Percentiles rank a stretch among this genome's conserved stretches.
Evolutionary conservation across 2,888 invertebrate genomes (phyloP).

Genomic region (Drosophila trichaetosa): DNA sequence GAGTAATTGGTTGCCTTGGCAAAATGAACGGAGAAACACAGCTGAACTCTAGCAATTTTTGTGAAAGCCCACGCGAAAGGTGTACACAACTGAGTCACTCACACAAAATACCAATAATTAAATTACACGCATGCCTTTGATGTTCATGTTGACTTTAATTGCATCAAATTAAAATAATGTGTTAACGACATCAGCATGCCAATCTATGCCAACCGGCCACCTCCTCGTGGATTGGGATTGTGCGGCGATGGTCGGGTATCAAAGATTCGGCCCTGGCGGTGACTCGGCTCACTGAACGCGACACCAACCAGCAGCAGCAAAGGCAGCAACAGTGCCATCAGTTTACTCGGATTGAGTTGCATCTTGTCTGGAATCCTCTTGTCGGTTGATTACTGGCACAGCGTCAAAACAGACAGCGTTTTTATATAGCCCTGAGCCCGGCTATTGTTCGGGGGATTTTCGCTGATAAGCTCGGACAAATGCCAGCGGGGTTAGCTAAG

Average conservation of each 20-base stretch:
- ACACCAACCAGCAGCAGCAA: slow-evolving; percentile 39
- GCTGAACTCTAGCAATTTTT: neutral
- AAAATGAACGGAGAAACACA: neutral
- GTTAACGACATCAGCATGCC: slow-evolving; percentile 53
- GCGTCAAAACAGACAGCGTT: slow-evolving; percentile 21
- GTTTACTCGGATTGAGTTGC: slow-evolving; percentile 59
- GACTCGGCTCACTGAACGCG: slow-evolving; percentile 29
- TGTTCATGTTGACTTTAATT: slow-evolving; percentile 62
- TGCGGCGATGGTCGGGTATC: slow-evolving; percentile 58
- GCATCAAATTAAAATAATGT: slow-evolving; percentile 63
- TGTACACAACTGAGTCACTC: neutral
- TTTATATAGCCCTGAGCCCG: slow-evolving; percentile 52
- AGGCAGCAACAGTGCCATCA: slow-evolving; percentile 54
- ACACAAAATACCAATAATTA: slow-evolving; percentile 39
- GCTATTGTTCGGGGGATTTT: slow-evolving; percentile 36
- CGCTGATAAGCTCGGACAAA: slow-evolving; percentile 54
- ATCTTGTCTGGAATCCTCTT: slow-evolving; percentile 43
- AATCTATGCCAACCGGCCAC: neutral
- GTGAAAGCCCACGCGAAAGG: neutral
- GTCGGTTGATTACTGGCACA: slow-evolving; percentile 58
- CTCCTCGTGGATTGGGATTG: slow-evolving; percentile 56
- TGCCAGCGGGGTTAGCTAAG: slow-evolving; percentile 36
- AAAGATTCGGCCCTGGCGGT: slow-evolving; percentile 30
- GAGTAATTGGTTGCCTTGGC: slow-evolving; percentile 35
- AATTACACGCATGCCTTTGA: slow-evolving; percentile 48